Conservation (phyloP, 2,797 vertebrate species). For the Phalanger gymnotis region DNA sequence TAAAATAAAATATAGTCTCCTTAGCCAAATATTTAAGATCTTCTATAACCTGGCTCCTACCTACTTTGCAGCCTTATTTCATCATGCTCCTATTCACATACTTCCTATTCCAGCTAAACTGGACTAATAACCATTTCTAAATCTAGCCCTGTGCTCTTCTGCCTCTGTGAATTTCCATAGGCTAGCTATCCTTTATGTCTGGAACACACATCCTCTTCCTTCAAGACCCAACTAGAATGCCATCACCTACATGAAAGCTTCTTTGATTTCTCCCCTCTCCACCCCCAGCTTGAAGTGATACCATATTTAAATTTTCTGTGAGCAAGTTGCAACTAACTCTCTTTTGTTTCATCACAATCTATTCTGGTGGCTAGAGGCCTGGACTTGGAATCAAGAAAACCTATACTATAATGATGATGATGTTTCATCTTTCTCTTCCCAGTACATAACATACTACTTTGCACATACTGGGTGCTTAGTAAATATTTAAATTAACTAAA, state of each 20-base stretch:
- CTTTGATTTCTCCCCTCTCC: neutral
- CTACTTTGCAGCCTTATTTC: neutral
- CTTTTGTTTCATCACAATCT: neutral
- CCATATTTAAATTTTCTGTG: neutral
- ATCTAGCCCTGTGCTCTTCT: neutral
- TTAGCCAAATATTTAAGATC: neutral
- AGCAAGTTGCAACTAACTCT: neutral
- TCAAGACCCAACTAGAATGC: neutral
- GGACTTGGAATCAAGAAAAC: neutral
- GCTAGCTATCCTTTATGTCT: neutral
- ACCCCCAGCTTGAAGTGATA: neutral
- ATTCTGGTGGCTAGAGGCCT: neutral
- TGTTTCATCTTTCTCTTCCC: neutral
- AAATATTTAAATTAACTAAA: neutral
- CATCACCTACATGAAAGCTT: neutral
- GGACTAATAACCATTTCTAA: neutral
- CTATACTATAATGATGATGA: neutral
- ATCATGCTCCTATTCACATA: neutral
- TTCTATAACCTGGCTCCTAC: neutral
- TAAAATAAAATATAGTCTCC: neutral
- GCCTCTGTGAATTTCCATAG: neutral
- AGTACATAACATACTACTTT: neutral
- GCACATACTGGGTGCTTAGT: neutral
- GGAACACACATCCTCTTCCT: neutral
- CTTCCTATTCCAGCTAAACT: neutral